Conservation (phyloP, 2,797 vertebrate genomes). For the Girardinus metallicus region DNA sequence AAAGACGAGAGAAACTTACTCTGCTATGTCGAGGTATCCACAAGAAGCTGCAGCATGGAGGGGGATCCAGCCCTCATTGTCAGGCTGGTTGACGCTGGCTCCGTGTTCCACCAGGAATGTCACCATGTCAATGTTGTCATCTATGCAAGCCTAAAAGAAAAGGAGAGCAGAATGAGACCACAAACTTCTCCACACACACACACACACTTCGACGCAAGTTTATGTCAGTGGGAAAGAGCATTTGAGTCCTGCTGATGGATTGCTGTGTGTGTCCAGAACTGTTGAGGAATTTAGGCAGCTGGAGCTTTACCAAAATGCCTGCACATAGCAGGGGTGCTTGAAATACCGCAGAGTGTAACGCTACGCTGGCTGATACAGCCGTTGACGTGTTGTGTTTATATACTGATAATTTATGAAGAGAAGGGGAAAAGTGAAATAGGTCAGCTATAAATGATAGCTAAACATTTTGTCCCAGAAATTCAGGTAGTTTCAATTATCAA, state of each 20-base stretch:
- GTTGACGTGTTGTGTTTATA: constrained; percentile 3
- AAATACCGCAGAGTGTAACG: constrained; percentile 59
- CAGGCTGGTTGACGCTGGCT: constrained; percentile 98
- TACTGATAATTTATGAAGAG: constrained; percentile 11
- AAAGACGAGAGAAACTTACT: constrained; percentile 81
- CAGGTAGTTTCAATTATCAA: not conserved
- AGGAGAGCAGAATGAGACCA: constrained; percentile 14
- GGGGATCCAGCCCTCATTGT: constrained; percentile 99
- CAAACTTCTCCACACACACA: constrained; percentile 1
- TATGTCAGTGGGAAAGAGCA: not conserved
- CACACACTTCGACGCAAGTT: not conserved
- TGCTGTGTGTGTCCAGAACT: constrained; percentile 36
- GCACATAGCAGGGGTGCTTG: constrained; percentile 57
- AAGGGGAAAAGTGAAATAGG: not conserved
- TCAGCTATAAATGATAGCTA: not conserved
- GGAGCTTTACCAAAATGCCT: constrained; percentile 55
- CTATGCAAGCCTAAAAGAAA: constrained; percentile 92
- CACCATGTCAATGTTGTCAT: constrained; percentile 99
- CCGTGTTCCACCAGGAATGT: constrained; percentile 98
- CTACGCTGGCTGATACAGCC: constrained; percentile 26
- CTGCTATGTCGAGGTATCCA: constrained; percentile 98
- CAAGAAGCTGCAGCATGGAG: constrained; percentile 98
- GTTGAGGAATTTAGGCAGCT: constrained; percentile 61
- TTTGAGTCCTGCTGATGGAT: constrained; percentile 33
- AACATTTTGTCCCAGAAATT: not conserved